These are phyloP conservation scores for Centroberyx gerrardi DNA, from an alignment of 2,797 vertebrate genomes.

Conservation along the genomic window DNA sequence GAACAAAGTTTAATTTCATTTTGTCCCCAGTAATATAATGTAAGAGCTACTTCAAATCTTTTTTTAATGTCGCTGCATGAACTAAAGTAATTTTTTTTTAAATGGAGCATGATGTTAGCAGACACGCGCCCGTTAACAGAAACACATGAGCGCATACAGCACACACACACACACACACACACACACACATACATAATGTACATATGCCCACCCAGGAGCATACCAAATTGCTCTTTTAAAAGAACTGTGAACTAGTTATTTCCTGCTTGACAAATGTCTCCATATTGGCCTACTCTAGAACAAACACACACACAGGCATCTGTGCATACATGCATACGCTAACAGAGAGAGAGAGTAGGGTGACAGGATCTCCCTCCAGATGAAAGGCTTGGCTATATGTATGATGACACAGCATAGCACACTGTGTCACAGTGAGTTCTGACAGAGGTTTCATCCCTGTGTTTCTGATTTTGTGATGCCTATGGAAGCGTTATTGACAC, in stretches of 20 bases:
- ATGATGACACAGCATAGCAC: conserved; percentile 25
- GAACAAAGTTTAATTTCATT: neutral
- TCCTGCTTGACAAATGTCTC: conserved; percentile 38
- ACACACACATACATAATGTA: neutral
- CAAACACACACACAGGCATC: neutral
- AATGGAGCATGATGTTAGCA: neutral
- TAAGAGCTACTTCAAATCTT: neutral
- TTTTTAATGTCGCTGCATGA: neutral
- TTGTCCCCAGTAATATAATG: neutral
- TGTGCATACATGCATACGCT: conserved; percentile 6
- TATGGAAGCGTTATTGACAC: conserved; percentile 34
- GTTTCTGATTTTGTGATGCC: conserved; percentile 44
- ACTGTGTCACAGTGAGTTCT: conserved; percentile 13
- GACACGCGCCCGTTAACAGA: no score
- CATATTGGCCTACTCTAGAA: neutral
- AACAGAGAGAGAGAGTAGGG: conserved; percentile 8
- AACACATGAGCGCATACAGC: no score
- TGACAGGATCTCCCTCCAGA: neutral
- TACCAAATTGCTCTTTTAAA: conserved; percentile 37
- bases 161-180: no score
- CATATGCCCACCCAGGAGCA: conserved; percentile 32
- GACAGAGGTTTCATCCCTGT: neutral
- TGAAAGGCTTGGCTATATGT: conserved; percentile 28
- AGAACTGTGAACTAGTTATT: conserved; percentile 51
- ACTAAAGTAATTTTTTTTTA: neutral